Base-by-base conservation (phyloP, 1,140 invertebrate species). In the Brachionus rubens region DNA sequence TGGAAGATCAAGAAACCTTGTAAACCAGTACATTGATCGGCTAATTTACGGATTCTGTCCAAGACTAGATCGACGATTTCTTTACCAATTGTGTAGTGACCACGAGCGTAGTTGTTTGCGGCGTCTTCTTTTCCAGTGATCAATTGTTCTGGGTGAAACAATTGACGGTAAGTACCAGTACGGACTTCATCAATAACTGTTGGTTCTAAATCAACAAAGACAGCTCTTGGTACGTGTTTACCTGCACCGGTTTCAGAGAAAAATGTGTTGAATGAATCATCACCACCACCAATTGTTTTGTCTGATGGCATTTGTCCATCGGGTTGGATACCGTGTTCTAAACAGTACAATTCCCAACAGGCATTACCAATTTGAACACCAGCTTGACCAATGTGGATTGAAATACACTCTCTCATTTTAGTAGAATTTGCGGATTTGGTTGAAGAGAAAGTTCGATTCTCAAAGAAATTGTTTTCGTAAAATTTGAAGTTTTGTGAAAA, bases 11-110 rank as follows among this genome's bases (percentile, higher is more conserved):
- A 33, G 41, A 70, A 70, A n/a, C 67, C 67, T 50, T 70, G 67
- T 36, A 70, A 48, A 19, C 67, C 67, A 12, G 28, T 70, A 50
- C 67, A 70, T 50, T 70, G 67, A 16, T 70, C 67, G 24, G 67
- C 89, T 1, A 84, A 77, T 85, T 83, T 54, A 82, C 81, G 41
- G 80, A 83, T 16, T 80, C 83, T 65, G 76, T 92, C 91, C 77
- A 92, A 81, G 2, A 92, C 91, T 16, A 90, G 81, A 79, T 92
- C 91, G 6, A 93, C 89, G 79, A 91, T 90, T 85, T 92, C 92
- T 85, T 91, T 93, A 78, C 92, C 92, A 81, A 93, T 91, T 76
- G 92, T 94, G 87, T 94, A 94, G 85, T 93, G 92, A 67, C 92
- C 92, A 79, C 92, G 87, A 33, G 91, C 91, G 79, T 92, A 92